phyloP scores from a whole-genome alignment of 1,140 invertebrate species.

The Drosophila asahinai region DNA sequence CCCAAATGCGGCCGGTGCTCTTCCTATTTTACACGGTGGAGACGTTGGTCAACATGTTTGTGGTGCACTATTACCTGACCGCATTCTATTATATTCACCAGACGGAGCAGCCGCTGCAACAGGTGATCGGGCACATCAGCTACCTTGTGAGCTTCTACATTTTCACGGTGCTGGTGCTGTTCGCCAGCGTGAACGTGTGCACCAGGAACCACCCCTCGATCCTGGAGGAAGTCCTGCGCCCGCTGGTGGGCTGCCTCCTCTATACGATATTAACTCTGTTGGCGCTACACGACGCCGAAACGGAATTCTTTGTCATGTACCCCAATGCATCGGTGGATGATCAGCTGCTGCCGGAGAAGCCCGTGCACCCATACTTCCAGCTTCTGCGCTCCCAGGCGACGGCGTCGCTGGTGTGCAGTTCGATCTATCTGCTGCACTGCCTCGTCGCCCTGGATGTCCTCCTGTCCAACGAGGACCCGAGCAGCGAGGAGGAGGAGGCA shows the following conservation, averaged over 20 bases:
- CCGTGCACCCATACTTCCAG: conserved; percentile 42
- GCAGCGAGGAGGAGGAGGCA: background rate
- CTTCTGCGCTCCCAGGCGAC: conserved; percentile 41
- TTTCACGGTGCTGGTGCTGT: conserved; percentile 36
- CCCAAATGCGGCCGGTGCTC: conserved; percentile 36
- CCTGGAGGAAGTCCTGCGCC: conserved; percentile 27
- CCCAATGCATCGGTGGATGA: background rate
- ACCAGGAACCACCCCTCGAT: conserved; percentile 19
- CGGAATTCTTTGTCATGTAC: conserved; percentile 28
- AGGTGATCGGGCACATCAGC: background rate
- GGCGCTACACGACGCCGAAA: conserved; percentile 40
- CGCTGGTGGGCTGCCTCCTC: conserved; percentile 6
- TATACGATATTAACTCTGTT: conserved; percentile 45
- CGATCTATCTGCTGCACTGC: conserved; percentile 48
- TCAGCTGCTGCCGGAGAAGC: background rate
- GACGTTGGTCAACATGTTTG: conserved; percentile 26
- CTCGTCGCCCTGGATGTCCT: conserved; percentile 53
- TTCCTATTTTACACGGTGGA: conserved; percentile 56
- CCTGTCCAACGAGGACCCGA: conserved; percentile 24
- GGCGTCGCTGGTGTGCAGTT: conserved; percentile 11
- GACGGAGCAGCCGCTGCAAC: background rate
- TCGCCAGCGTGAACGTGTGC: conserved; percentile 54
- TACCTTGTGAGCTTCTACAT: conserved; percentile 24
- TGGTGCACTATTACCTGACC: conserved; percentile 40
- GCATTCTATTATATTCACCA: conserved; percentile 14